Evolutionary conservation across 2,113 vertebrate species (phyloP).

Genomic region (Apus apus): DNA sequence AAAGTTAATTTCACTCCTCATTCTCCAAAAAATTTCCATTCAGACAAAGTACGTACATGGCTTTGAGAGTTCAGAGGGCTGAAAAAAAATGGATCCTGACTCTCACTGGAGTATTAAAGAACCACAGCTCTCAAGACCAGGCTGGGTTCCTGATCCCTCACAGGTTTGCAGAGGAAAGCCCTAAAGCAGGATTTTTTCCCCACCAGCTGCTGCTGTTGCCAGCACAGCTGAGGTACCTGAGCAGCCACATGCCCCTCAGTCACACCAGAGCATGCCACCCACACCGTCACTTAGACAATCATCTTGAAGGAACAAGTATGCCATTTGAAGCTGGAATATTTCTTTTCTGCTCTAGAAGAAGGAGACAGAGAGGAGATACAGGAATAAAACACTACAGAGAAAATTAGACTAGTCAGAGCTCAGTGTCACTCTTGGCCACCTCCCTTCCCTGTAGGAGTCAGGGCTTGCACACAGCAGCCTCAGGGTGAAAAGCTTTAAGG

Average conservation of each 20-base stretch:
- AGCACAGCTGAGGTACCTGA: rapidly evolving
- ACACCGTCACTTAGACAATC: not conserved
- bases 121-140: rapidly evolving
- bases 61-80: not conserved
- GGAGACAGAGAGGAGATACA: not conserved
- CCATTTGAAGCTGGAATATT: rapidly evolving
- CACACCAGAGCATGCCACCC: rapidly evolving
- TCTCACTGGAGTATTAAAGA: rapidly evolving
- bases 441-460: not conserved
- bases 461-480: not conserved
- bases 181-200: not conserved
- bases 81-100: not conserved
- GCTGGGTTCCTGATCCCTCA: not conserved
- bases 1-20: not conserved
- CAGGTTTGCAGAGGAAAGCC: not conserved
- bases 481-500: not conserved
- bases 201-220: not conserved
- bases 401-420: not conserved
- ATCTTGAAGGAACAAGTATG: not conserved
- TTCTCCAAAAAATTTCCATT: not conserved
- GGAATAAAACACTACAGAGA: not conserved
- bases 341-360: not conserved
- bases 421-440: rapidly evolving
- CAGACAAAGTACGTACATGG: rapidly evolving
- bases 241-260: not conserved